Conservation (phyloP, 2,113 vertebrate species). For the Picathartes gymnocephalus region DNA sequence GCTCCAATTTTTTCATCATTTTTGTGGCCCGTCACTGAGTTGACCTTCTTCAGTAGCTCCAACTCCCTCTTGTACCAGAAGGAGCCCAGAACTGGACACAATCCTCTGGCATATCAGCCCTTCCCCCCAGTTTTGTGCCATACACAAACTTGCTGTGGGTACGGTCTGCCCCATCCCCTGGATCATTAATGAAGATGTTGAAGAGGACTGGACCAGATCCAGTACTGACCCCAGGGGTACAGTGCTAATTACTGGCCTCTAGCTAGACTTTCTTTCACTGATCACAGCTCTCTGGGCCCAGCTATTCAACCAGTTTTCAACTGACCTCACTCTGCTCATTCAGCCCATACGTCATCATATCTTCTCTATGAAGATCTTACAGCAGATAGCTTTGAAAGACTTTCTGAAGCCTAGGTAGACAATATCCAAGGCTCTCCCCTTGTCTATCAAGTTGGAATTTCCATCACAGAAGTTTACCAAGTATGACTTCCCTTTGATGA, state of each 20-base stretch:
- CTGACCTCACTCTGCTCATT: fast-evolving
- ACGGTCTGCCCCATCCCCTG: fast-evolving
- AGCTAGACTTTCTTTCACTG: neutral
- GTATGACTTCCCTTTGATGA: neutral
- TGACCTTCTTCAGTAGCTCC: neutral
- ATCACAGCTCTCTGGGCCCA: fast-evolving
- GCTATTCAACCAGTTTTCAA: neutral
- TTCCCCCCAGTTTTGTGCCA: neutral
- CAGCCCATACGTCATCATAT: neutral
- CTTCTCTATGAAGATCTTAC: neutral
- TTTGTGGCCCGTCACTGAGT: neutral
- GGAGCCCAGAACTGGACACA: neutral
- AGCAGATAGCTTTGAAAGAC: neutral
- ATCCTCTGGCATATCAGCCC: neutral
- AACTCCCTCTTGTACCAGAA: neutral
- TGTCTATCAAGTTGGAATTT: neutral
- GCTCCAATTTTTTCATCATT: neutral
- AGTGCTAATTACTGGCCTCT: neutral
- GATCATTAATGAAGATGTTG: neutral
- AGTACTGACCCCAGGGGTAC: neutral
- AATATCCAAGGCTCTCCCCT: neutral
- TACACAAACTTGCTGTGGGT: neutral
- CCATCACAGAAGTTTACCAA: neutral
- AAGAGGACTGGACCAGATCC: neutral
- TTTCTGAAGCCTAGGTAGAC: neutral